Evolutionary conservation across 2,113 vertebrate species (phyloP).

Genomic region (Camelus bactrianus): DNA sequence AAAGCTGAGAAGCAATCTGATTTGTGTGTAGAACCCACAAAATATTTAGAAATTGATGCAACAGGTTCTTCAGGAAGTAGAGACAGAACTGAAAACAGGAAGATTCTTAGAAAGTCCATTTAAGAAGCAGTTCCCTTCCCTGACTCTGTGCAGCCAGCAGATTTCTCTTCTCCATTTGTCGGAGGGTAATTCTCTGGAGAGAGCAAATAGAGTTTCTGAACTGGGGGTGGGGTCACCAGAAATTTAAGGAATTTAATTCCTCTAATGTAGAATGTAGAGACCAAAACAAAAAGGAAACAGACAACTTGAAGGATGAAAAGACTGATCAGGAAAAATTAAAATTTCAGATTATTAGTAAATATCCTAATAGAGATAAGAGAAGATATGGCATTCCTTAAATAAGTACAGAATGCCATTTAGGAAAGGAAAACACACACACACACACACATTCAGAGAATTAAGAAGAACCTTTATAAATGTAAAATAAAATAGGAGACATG

Average conservation of each 20-base stretch:
- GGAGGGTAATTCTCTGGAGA: background rate
- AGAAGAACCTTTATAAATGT: background rate
- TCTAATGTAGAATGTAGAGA: slow-evolving; percentile 35
- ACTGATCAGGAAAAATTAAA: background rate
- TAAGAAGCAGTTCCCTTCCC: background rate
- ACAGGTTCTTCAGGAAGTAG: background rate
- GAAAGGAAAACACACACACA: too few relatives aligned
- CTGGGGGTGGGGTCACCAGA: background rate
- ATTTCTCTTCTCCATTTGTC: background rate
- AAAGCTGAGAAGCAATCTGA: slow-evolving; percentile 25
- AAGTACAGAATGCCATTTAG: background rate
- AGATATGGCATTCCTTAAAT: background rate
- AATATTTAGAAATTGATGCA: slow-evolving; percentile 47
- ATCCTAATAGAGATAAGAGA: background rate
- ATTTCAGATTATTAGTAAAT: slow-evolving; percentile 24
- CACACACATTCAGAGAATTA: background rate
- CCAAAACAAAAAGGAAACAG: slow-evolving; percentile 13
- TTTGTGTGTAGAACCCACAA: background rate
- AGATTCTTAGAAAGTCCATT: slow-evolving; percentile 23
- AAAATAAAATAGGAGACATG: background rate
- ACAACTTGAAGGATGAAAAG: slow-evolving; percentile 2
- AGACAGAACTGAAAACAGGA: background rate
- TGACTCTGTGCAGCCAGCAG: background rate
- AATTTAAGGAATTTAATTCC: slow-evolving; percentile 20
- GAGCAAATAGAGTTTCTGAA: slow-evolving; percentile 13